Percentiles rank a stretch among this genome's conserved stretches.
Evolutionary conservation across 2,888 invertebrate genomes (phyloP).

Genomic region (Therioaphis trifolii): DNA sequence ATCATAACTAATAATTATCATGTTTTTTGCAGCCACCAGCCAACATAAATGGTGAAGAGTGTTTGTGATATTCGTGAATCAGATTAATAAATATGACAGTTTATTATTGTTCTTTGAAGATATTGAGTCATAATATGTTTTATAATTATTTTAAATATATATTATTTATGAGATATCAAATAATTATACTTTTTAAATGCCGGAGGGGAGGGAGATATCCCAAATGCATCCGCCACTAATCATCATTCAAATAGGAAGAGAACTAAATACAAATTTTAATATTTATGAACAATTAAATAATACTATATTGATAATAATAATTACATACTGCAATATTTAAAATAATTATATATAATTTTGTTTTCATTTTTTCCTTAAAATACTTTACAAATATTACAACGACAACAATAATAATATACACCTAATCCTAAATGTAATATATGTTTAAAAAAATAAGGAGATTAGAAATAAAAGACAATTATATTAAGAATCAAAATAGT

Average conservation of each 20-base stretch:
- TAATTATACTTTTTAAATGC: no score
- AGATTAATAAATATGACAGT: no score
- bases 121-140: no score
- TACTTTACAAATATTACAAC: conserved; percentile 59
- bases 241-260: background rate
- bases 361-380: conserved; percentile 41
- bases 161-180: background rate
- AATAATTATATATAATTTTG: conserved; percentile 55
- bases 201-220: no score
- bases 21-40: no score
- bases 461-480: conserved; percentile 56
- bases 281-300: conserved; percentile 59
- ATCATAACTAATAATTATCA: no score
- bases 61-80: no score
- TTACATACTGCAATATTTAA: conserved; percentile 56
- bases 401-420: conserved; percentile 59
- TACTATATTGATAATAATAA: conserved; percentile 58
- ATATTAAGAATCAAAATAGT: conserved; percentile 48
- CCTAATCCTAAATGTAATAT: conserved; percentile 53
- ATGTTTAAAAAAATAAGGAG: conserved; percentile 53
- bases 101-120: no score
- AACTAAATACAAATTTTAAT: conserved; percentile 30
- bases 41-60: no score
- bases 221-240: no score
- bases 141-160: background rate